Evolutionary conservation across 2,797 vertebrate genomes (phyloP).

Genomic region (Neosilurus hyrtlii): DNA sequence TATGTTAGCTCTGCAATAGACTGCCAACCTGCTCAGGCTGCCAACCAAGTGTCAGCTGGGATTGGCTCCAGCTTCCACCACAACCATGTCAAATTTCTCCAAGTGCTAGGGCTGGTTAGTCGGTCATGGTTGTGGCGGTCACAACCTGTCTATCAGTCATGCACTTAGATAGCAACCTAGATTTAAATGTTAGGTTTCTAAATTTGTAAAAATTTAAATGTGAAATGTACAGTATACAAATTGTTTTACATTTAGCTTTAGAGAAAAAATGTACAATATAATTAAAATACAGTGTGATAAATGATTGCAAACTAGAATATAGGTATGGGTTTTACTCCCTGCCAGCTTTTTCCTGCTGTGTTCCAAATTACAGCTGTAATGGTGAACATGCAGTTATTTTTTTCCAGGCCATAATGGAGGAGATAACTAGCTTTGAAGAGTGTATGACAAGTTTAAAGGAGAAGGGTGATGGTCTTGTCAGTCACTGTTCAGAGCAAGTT

Average conservation of each 20-base stretch:
- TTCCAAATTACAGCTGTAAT: not conserved
- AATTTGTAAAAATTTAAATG: not conserved
- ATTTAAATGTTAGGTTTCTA: not conserved
- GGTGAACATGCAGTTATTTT: not conserved
- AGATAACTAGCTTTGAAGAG: constrained; percentile 93
- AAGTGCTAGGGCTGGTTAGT: no score
- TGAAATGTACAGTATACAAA: not conserved
- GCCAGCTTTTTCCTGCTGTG: not conserved
- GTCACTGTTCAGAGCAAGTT: constrained; percentile 83
- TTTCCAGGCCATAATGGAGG: constrained; percentile 93
- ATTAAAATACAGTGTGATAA: not conserved
- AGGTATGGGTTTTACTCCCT: not conserved
- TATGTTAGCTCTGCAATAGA: no score
- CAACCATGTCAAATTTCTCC: no score
- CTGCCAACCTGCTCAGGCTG: no score
- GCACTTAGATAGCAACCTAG: not conserved
- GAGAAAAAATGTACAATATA: not conserved
- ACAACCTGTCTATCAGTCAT: not conserved
- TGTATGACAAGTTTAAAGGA: constrained; percentile 80
- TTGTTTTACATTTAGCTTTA: not conserved
- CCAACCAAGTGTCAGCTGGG: no score
- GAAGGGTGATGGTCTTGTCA: constrained; percentile 82
- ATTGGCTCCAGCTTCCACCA: no score
- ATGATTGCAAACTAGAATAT: not conserved
- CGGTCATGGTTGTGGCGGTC: no score